Conservation (phyloP, 2,113 vertebrate genomes). For the Neolamprologus cancellatus region DNA sequence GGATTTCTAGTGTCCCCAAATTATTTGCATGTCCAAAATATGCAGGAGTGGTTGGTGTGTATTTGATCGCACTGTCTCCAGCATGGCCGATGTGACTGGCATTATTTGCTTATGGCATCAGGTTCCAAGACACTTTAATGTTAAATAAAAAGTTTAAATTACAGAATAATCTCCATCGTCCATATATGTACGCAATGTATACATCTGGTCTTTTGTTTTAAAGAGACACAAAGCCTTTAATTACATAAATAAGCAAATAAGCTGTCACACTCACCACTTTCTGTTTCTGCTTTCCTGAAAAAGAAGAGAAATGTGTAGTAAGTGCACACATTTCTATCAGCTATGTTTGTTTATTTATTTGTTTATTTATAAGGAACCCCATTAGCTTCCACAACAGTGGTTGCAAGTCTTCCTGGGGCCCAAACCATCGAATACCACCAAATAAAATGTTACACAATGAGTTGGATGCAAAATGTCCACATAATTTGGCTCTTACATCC, state of each 20-base stretch:
- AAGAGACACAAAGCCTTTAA: not conserved
- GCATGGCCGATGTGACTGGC: not conserved
- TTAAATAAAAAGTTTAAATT: not conserved
- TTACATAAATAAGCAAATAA: not conserved
- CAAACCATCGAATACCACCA: too few species aligned
- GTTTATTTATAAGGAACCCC: too few species aligned
- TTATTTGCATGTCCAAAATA: not conserved
- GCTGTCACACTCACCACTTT: slow-evolving; percentile 87
- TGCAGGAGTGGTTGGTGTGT: not conserved
- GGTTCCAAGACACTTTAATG: not conserved
- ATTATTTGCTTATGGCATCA: not conserved
- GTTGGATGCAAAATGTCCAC: too few species aligned
- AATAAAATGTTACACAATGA: too few species aligned
- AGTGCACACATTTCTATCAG: not conserved
- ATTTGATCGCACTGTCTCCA: not conserved
- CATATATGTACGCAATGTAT: not conserved
- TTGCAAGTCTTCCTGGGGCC: too few species aligned
- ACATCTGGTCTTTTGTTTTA: not conserved
- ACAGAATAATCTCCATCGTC: not conserved
- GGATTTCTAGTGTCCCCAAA: not conserved
- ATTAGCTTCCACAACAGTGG: too few species aligned
- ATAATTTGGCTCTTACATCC: too few species aligned
- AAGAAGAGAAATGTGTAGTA: slow-evolving; percentile 15
- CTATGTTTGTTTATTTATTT: not conserved
- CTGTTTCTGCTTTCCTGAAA: slow-evolving; percentile 95